phyloP scores from a whole-genome alignment of 2,113 vertebrate genomes.

The Platycercus adscitus region DNA sequence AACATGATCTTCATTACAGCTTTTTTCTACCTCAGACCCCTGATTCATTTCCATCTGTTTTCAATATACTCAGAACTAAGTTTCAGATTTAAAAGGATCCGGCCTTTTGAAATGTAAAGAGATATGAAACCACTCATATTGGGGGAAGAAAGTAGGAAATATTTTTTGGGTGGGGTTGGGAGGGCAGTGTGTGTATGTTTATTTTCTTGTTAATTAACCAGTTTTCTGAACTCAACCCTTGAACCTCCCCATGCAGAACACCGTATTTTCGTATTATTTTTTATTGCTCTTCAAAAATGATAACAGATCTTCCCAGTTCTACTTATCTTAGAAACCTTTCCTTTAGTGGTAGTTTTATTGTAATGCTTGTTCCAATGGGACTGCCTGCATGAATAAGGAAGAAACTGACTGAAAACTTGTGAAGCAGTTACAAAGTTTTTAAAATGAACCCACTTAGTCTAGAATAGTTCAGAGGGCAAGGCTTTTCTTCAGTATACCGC shows the following conservation, averaged over 20 bases:
- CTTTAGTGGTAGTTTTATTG: not conserved
- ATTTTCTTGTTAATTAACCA: not conserved
- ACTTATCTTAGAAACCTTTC: not conserved
- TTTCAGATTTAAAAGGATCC: not conserved
- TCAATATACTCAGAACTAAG: not conserved
- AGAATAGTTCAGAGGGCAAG: not conserved
- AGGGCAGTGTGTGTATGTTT: not conserved
- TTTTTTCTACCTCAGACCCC: not conserved
- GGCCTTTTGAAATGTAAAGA: not conserved
- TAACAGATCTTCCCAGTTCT: not conserved
- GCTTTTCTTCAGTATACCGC: not conserved
- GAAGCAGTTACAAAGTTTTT: not conserved
- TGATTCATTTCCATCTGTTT: conserved; percentile 39
- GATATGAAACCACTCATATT: not conserved
- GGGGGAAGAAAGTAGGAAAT: not conserved
- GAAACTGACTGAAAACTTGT: not conserved
- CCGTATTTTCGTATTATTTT: not conserved
- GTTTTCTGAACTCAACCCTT: not conserved
- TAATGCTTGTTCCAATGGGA: not conserved
- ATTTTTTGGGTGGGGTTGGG: not conserved
- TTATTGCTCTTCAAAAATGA: not conserved
- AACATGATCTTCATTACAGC: not conserved
- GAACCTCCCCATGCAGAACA: not conserved
- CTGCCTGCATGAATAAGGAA: not conserved
- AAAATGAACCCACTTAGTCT: not conserved